A percentile compares a stretch with the other conserved stretches of the same genome.
Conservation (phyloP, 2,888 invertebrate genomes). For the Parnassius smintheus region DNA sequence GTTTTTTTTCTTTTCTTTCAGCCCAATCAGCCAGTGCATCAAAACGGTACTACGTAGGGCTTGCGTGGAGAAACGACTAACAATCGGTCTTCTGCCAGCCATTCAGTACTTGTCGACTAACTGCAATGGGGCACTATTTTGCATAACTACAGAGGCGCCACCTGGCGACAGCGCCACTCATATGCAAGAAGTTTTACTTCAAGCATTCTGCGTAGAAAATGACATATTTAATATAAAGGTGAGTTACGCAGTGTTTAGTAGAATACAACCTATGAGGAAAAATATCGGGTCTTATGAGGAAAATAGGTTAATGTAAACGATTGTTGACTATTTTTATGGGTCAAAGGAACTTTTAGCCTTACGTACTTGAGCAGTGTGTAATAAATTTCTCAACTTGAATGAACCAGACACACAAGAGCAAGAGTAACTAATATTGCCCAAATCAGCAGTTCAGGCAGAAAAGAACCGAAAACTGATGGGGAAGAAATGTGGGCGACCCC, state of each 20-base stretch:
- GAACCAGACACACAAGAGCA: too few relatives aligned
- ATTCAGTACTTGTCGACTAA: constrained; percentile 81
- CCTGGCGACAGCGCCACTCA: constrained; percentile 88
- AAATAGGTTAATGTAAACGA: too few relatives aligned
- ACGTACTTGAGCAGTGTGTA: too few relatives aligned
- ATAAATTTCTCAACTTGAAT: too few relatives aligned
- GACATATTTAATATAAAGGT: constrained; percentile 89
- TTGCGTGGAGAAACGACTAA: constrained; percentile 79
- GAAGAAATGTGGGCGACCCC: too few relatives aligned
- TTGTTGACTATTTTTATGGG: too few relatives aligned
- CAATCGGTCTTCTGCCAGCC: constrained; percentile 84
- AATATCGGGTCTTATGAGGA: too few relatives aligned
- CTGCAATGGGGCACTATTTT: constrained; percentile 84
- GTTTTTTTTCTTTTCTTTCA: constrained; percentile 55
- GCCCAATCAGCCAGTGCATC: constrained; percentile 74
- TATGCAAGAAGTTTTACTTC: constrained; percentile 88
- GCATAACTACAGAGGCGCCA: constrained; percentile 84
- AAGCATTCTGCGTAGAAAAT: constrained; percentile 90
- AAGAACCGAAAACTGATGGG: too few relatives aligned
- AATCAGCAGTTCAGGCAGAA: too few relatives aligned
- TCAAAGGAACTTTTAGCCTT: too few relatives aligned
- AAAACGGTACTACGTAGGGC: constrained; percentile 78
- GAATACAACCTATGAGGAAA: too few relatives aligned
- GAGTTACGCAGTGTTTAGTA: constrained; percentile 22
- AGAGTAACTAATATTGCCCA: too few relatives aligned